Evolutionary conservation across 1,140 invertebrate species (phyloP), one percentile per base, ranked within the genome.

Genomic region (Luehdorfia chinensis): DNA sequence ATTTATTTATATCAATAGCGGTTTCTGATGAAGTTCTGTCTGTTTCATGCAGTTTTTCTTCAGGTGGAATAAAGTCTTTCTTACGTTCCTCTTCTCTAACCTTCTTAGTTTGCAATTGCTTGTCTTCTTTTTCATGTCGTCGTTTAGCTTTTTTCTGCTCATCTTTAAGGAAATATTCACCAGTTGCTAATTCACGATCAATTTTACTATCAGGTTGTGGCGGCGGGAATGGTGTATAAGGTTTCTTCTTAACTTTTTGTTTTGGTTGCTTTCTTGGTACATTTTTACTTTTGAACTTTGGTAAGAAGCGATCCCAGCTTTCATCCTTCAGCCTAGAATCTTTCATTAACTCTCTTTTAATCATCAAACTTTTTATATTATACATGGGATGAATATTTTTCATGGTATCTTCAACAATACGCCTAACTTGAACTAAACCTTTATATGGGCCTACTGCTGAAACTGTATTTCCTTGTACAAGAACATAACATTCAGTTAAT

Each of bases 331-430:
- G 73, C 64, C 93, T 93, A 0, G 95, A 93, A 89, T 99, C 95
- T 78, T 96, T 98, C 48, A 94, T 93, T 13, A 99, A 84, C 88
- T 99, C 97, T 66, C 93, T 89, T 83, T 99, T 99, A 32, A 99
- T 98, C 97, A 99, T 99, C 6, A 99, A 83, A 9, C 95, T 93
- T 87, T 99, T 99, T 0, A 99, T 98, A 70, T 98, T 98, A 75
- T 99, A 99, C 74, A 99, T 97, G n/a, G 98, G 98, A 89, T 99
- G 98, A 50, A 99, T 93, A 79, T 99, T 99, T 70, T 97, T 97
- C 97, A 99, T 99, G 1, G 96, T 98, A 65, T 99, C 98, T 74
- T 96, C 93, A 3, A 97, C 96, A 66, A 99, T 96, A 70, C 94
- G 92, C 53, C 97, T 87, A 0, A 97, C 96, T 81, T 99, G 95